phyloP scores from a whole-genome alignment of 1,140 invertebrate genomes.

The Mesaphorura yosii region DNA sequence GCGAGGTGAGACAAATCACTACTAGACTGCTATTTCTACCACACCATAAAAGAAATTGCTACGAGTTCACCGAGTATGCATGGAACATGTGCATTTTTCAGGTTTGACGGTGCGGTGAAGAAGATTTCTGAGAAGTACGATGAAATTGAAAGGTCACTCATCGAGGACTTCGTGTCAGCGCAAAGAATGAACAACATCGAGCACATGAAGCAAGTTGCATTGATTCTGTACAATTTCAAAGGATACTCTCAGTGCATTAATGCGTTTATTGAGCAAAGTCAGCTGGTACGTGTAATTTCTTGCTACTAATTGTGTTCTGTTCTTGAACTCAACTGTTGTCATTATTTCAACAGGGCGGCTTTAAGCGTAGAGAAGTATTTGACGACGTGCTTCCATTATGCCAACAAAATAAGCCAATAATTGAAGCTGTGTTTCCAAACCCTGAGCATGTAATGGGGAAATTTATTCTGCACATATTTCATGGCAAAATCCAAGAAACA shows the following conservation, averaged over 20 bases:
- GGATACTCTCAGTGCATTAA: conserved; percentile 91
- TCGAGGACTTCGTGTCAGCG: conserved; percentile 87
- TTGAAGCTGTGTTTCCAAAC: conserved; percentile 88
- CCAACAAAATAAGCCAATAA: conserved; percentile 73
- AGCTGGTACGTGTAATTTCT: conserved; percentile 61
- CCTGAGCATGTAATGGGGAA: conserved; percentile 96
- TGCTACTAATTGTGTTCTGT: too few relatives aligned
- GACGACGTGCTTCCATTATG: conserved; percentile 81
- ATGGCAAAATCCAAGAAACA: conserved; percentile 65
- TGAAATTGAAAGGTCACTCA: conserved; percentile 81
- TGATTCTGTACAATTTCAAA: conserved; percentile 87
- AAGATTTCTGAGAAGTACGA: conserved; percentile 91
- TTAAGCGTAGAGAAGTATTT: conserved; percentile 76
- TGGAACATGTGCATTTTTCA: conserved; percentile 32
- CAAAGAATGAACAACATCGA: conserved; percentile 68
- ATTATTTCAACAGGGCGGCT: conserved; percentile 49
- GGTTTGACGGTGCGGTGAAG: conserved; percentile 75
- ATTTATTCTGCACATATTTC: conserved; percentile 93
- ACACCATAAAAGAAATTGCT: not conserved
- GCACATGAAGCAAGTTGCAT: conserved; percentile 87
- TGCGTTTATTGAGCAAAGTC: conserved; percentile 93
- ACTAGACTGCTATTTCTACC: too few relatives aligned
- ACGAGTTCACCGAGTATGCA: not conserved
- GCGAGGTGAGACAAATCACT: conserved; percentile 57
- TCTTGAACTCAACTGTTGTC: not conserved